Percentiles rank a stretch among this genome's conserved stretches.
These are phyloP conservation scores for Meganola albula DNA, from an alignment of 2,888 invertebrate species.

Conservation along the genomic window DNA sequence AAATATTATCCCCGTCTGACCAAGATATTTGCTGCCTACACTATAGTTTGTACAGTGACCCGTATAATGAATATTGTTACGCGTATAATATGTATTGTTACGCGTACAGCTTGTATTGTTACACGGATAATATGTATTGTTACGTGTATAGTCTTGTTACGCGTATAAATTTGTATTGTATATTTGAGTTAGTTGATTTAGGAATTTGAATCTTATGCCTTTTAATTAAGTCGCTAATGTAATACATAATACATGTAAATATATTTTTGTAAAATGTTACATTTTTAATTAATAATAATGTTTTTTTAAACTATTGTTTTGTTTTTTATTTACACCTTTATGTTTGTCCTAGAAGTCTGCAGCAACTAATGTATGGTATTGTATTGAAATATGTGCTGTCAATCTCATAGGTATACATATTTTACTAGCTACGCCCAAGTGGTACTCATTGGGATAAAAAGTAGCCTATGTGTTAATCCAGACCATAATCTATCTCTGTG, in stretches of 20 bases:
- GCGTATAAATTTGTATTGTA: neutral
- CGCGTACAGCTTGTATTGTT: constrained; percentile 1
- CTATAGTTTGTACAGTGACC: too few relatives aligned
- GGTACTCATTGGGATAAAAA: too few relatives aligned
- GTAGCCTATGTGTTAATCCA: too few relatives aligned
- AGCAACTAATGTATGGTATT: too few relatives aligned
- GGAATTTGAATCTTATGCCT: too few relatives aligned
- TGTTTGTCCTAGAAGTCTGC: too few relatives aligned
- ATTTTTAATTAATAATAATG: constrained; percentile 71
- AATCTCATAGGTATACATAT: too few relatives aligned
- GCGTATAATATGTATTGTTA: neutral
- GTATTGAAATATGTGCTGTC: too few relatives aligned
- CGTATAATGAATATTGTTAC: neutral
- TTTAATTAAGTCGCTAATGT: constrained; percentile 32
- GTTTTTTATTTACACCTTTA: constrained; percentile 27
- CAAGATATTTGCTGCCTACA: too few relatives aligned
- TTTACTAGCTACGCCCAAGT: too few relatives aligned
- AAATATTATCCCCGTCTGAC: too few relatives aligned
- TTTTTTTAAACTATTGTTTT: constrained; percentile 55
- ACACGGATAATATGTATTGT: neutral
- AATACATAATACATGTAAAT: constrained; percentile 56
- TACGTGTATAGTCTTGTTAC: neutral
- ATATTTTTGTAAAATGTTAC: constrained; percentile 77
- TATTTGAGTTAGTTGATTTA: neutral
- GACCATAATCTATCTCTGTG: too few relatives aligned